phyloP scores from a whole-genome alignment of 1,140 invertebrate genomes.

The Drosophila teissieri region DNA sequence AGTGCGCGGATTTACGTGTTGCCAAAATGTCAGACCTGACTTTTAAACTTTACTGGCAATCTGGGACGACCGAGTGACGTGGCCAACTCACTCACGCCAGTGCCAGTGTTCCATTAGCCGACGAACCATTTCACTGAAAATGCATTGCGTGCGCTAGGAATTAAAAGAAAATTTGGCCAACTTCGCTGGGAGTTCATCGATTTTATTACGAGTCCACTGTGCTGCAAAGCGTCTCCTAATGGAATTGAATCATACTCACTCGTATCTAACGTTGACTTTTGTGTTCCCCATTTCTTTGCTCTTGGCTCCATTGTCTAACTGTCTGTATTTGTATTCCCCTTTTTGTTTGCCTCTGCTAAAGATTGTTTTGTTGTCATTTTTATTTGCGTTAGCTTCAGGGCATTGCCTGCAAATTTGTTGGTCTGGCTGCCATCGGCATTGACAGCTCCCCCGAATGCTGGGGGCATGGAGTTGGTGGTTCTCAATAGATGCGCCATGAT shows the following conservation, averaged over 20 bases:
- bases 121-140: constrained; percentile 22
- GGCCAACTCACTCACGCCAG: constrained; percentile 16
- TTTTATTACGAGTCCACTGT: constrained; percentile 28
- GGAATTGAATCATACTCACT: constrained; percentile 48
- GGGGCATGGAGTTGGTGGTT: constrained; percentile 1
- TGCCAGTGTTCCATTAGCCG: constrained; percentile 28
- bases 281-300: constrained; percentile 17
- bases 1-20: constrained; percentile 54
- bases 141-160: constrained; percentile 49
- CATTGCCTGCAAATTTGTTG: constrained; percentile 20
- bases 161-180: constrained; percentile 43
- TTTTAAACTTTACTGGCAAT: constrained; percentile 60
- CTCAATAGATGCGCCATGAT: constrained; percentile 18
- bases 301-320: constrained; percentile 28
- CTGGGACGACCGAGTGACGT: constrained; percentile 33
- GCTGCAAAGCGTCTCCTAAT: constrained; percentile 35
- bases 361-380: constrained; percentile 37
- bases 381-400: constrained; percentile 32
- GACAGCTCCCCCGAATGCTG: constrained; percentile 6
- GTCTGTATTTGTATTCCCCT: constrained; percentile 21
- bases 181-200: constrained; percentile 29
- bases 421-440: constrained; percentile 31
- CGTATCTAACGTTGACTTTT: constrained; percentile 29
- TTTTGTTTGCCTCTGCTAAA: constrained; percentile 43
- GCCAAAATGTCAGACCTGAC: constrained; percentile 49